Evolutionary conservation across 1,140 invertebrate species (phyloP), one percentile per base, ranked within the genome.

Genomic region (Pogonognathellus flavescens): DNA sequence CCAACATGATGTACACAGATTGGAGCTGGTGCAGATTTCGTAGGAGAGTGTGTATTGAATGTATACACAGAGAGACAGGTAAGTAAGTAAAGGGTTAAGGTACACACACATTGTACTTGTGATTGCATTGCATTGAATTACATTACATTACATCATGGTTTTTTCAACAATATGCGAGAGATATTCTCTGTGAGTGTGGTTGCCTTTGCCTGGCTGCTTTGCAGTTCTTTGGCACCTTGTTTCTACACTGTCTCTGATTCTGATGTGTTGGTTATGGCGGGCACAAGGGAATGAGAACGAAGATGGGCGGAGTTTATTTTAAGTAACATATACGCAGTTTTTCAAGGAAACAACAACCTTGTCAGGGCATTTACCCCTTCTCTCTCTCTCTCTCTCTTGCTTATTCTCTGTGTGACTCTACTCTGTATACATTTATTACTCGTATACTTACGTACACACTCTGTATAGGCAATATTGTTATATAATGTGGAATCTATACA

Each of bases 241-340:
- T 76, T 76, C 25, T 76, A 16, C 31, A 41, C 31, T 41, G 31
- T 41, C 31, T 41, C 31, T 41, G 31, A 41, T 76, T 41, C 31
- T 41, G 31, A 41, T 76, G n/a, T 41, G 41, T 76, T 76, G 25
- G 31, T 76, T 76, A 76, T 76, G 70, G 70, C 70, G 70, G 70
- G 70, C 70, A 76, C 70, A 49, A 76, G 25, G 70, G 31, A 76
- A 76, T 76, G 70, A 31, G 70, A 31, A 50, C 70, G 70, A 76
- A n/a, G 41, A 76, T 16, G 70, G 70, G 70, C 13, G 70, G 70
- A 76, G 70, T 50, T 50, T 76, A 50, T n/a, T 50, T 76, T 10
- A 31, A 76, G 70, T 76, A 76, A 76, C 70, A 50, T 76, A 41
- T 76, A 76, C 70, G 70, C 70, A 76, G 70, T 76, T 76, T 76